Base-by-base conservation (phyloP, 2,888 invertebrate species). In the Drosophila affinis region DNA sequence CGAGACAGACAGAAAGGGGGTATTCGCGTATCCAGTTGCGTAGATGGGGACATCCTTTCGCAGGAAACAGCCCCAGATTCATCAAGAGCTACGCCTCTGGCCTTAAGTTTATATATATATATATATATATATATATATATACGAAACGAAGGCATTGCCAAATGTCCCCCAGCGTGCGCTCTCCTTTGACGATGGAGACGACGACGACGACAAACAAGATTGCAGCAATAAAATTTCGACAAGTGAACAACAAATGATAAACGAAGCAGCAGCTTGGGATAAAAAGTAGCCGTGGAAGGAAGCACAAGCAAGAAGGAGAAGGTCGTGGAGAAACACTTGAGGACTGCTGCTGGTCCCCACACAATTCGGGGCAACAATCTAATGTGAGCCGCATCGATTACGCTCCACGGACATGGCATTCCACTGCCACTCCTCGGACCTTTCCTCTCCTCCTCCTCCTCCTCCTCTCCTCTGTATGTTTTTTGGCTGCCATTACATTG, bases 211-310 rank as follows among this genome's bases (percentile, higher is more conserved):
- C 86, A 88, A 88, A 86, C 89, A 86, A 89, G 86, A 86, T 86
- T 88, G 88, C 89, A 75, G 86, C 88, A 86, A 86, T 86, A 86
- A 86, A 86, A 86, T 86, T 88, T 89, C 89, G 89, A 89, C 89
- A 89, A 86, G 89, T 89, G 81, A 78, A 86, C 89, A 88, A 88
- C 87, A 86, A 87, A 86, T 86, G 89, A 89, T 86, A 89, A 87
- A 85, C 86, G 89, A 85, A 85, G 85, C 82, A 81, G 82, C 78
- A 76, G 64, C 79, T 71, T 68, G 82, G 72, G 86, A 81, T 81
- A 81, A 81, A 84, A 81, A 84, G 81, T 63, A 63, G 61, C 12
- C n/a, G 12, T 18, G 44, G 45, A 27, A 63, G 61, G 61, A 7
- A 29, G 18, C 21, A 49, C n/a, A n/a, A n/a, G n/a, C n/a, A n/a